Conservation (phyloP, 1,140 invertebrate species). For the Drosophila suzukii region DNA sequence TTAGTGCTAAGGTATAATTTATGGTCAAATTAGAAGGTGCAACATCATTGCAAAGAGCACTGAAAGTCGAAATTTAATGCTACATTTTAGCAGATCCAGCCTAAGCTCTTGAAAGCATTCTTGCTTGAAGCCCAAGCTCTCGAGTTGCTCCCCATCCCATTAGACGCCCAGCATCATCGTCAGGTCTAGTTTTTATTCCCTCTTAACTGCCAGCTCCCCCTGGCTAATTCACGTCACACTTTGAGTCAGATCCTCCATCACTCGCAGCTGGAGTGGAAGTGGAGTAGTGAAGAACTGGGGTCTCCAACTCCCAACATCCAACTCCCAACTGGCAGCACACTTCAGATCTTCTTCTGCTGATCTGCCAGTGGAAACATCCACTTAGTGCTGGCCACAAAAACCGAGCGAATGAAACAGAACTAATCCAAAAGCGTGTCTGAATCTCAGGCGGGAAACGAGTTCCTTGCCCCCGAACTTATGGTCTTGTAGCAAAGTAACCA, state of each 20-base stretch:
- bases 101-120: slow-evolving; percentile 14
- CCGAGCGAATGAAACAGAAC: slow-evolving; percentile 46
- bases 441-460: slow-evolving; percentile 59
- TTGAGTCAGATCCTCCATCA: slow-evolving; percentile 59
- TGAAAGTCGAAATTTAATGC: slow-evolving; percentile 6
- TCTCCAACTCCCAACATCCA: slow-evolving; percentile 32
- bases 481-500: slow-evolving; percentile 15
- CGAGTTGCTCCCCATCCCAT: slow-evolving; percentile 13
- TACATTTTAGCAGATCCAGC: slow-evolving; percentile 14
- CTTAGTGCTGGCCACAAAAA: slow-evolving; percentile 47
- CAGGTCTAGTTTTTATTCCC: slow-evolving; percentile 34
- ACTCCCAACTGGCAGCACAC: slow-evolving; percentile 25
- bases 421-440: slow-evolving; percentile 58
- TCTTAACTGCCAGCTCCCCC: slow-evolving; percentile 38
- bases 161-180: slow-evolving; percentile 37
- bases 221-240: slow-evolving; percentile 74
- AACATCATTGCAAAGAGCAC: slow-evolving; percentile 3
- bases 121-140: slow-evolving; percentile 1
- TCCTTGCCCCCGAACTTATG: slow-evolving; percentile 41
- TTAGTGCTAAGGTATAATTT: too few species aligned
- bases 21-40: background rate
- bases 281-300: slow-evolving; percentile 5
- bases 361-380: slow-evolving; percentile 51
- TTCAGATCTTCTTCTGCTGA: slow-evolving; percentile 18
- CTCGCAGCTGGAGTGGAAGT: slow-evolving; percentile 33